Conservation (phyloP, 2,113 vertebrate species). For the Proteles cristata region DNA sequence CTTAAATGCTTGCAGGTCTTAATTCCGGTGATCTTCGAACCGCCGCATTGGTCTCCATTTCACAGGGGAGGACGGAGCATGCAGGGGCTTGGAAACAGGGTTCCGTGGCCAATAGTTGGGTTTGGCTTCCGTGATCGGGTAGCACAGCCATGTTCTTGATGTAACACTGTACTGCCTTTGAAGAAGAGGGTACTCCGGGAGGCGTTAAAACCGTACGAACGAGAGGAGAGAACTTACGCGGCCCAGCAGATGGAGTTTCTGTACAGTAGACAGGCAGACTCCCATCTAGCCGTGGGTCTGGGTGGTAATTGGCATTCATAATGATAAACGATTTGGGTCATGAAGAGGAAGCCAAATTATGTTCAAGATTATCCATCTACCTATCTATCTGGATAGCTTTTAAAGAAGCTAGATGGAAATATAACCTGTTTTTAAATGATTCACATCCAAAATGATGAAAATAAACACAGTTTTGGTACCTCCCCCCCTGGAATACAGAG, state of each 20-base stretch:
- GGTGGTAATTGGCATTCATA: background rate
- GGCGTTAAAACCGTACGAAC: background rate
- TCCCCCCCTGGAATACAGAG: background rate
- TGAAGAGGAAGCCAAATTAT: background rate
- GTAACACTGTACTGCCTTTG: fast-evolving
- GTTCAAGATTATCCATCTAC: background rate
- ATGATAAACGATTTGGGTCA: background rate
- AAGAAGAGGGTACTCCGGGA: background rate
- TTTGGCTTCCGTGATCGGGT: background rate
- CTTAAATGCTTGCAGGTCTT: background rate
- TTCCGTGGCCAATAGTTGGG: fast-evolving
- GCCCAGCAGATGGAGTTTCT: background rate
- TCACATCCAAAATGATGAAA: background rate
- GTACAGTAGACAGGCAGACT: fast-evolving
- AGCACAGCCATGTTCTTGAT: background rate
- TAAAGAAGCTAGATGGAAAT: background rate
- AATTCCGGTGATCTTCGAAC: too few relatives aligned
- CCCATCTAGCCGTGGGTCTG: background rate
- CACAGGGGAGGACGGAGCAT: background rate
- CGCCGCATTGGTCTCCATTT: background rate
- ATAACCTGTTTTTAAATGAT: background rate
- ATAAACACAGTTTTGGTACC: background rate
- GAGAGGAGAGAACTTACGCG: background rate
- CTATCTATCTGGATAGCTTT: background rate
- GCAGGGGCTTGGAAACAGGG: background rate